A percentile compares a stretch with the other conserved stretches of the same genome.
These are phyloP conservation scores for Xestia ashworthii DNA, from an alignment of 2,888 invertebrate genomes.

Conservation along the genomic window DNA sequence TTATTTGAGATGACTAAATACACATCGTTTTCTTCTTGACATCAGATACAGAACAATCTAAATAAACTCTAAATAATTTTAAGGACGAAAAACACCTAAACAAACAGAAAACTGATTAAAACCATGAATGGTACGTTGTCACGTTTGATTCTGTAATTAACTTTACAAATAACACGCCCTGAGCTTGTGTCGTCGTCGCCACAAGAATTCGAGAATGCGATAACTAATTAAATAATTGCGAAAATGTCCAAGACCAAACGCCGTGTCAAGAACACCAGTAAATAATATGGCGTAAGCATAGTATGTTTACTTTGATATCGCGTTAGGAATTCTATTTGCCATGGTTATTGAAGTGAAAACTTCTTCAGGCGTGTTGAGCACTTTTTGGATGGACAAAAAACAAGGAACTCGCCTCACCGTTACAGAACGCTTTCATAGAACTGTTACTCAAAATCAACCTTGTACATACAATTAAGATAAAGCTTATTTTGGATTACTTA, in stretches of 20 bases:
- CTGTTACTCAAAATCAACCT: too few species aligned
- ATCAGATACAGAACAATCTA: not conserved
- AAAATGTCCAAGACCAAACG: constrained; percentile 67
- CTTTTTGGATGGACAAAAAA: too few species aligned
- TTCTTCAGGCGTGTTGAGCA: too few species aligned
- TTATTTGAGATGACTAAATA: not conserved
- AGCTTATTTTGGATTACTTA: too few species aligned
- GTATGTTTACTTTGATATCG: constrained; percentile 53
- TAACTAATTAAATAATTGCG: constrained; percentile 70
- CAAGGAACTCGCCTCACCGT: too few species aligned
- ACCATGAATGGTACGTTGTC: not conserved
- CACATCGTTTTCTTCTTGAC: not conserved
- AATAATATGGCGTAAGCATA: constrained; percentile 66
- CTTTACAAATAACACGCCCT: constrained; percentile 3
- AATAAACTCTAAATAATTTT: not conserved
- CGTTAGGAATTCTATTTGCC: constrained; percentile 37
- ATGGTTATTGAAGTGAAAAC: not conserved
- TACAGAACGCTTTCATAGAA: too few species aligned
- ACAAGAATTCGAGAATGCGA: constrained; percentile 51
- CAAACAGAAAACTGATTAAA: not conserved
- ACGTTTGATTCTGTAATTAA: constrained; percentile 10
- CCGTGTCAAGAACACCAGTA: constrained; percentile 72
- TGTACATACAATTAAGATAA: too few species aligned
- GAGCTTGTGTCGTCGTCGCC: constrained; percentile 35
- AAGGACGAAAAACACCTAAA: not conserved